phyloP scores from a whole-genome alignment of 2,888 invertebrate genomes.

The Lysandra coridon region DNA sequence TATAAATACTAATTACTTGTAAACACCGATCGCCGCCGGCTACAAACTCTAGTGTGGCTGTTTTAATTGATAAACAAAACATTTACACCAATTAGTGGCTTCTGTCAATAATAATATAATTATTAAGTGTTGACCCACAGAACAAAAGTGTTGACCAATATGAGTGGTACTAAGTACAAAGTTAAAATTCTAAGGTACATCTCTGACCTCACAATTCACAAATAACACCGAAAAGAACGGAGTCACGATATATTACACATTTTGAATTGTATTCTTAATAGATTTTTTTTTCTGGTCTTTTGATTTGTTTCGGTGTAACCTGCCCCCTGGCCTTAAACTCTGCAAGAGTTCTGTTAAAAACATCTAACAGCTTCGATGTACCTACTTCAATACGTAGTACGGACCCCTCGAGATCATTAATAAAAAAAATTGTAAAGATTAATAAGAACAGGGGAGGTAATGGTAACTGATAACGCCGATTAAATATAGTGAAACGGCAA shows the following conservation, averaged over 20 bases:
- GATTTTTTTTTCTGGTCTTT: background rate
- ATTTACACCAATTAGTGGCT: background rate
- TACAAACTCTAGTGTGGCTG: background rate
- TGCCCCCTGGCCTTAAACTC: no score
- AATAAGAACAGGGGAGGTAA: background rate
- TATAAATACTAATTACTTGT: conserved; percentile 17
- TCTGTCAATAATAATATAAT: background rate
- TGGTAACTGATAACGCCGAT: background rate
- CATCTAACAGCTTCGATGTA: background rate
- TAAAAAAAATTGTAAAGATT: background rate
- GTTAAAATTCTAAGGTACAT: background rate
- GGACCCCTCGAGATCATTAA: background rate
- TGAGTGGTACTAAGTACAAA: no score
- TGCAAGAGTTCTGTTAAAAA: no score
- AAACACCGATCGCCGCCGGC: background rate
- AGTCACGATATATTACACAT: no score
- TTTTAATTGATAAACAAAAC: conserved; percentile 1
- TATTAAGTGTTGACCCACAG: background rate
- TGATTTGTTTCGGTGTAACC: background rate
- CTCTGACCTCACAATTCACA: no score
- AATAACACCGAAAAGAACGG: no score
- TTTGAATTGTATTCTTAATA: background rate
- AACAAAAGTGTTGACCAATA: background rate
- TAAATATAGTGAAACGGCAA: conserved; percentile 45
- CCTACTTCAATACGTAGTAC: background rate